A percentile compares a stretch with the other conserved stretches of the same genome.
These are phyloP conservation scores for Myiotriccus ornatus DNA, from an alignment of 2,797 vertebrate species.

Conservation along the genomic window DNA sequence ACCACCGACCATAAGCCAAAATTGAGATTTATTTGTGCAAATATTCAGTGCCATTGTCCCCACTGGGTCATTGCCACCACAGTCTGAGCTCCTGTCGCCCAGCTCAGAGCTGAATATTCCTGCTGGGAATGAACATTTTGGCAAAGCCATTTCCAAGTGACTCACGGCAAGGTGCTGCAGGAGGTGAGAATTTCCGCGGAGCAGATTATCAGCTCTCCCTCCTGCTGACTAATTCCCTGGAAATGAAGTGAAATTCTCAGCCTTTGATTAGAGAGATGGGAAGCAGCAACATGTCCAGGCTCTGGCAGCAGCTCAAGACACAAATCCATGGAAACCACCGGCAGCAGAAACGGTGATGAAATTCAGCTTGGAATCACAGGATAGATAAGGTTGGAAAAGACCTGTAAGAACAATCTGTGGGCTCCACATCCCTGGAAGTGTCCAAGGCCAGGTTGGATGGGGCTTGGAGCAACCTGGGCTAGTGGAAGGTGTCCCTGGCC, in stretches of 20 bases:
- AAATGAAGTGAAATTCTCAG: not conserved
- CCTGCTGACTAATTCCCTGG: not conserved
- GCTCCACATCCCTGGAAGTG: not conserved
- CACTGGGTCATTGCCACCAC: too few relatives aligned
- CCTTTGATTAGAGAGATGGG: not conserved
- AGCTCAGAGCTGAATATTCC: not conserved
- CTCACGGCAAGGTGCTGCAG: not conserved
- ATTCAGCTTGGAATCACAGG: not conserved
- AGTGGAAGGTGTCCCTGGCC: not conserved
- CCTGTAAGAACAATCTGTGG: not conserved
- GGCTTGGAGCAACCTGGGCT: not conserved
- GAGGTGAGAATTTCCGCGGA: not conserved
- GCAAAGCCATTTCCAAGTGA: not conserved
- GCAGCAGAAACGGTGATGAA: not conserved
- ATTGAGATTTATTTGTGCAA: not conserved
- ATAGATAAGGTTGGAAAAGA: not conserved
- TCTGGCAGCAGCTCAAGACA: not conserved
- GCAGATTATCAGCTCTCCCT: not conserved
- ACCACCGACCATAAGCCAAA: not conserved
- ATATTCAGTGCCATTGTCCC: not conserved
- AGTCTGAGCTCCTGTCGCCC: not conserved
- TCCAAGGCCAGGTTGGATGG: not conserved
- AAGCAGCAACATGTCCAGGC: not conserved
- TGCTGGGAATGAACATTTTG: not conserved
- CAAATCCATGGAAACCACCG: not conserved